These are phyloP conservation scores for Dasysyrphus tricinctus DNA, from an alignment of 2,888 invertebrate genomes.

Conservation along the genomic window DNA sequence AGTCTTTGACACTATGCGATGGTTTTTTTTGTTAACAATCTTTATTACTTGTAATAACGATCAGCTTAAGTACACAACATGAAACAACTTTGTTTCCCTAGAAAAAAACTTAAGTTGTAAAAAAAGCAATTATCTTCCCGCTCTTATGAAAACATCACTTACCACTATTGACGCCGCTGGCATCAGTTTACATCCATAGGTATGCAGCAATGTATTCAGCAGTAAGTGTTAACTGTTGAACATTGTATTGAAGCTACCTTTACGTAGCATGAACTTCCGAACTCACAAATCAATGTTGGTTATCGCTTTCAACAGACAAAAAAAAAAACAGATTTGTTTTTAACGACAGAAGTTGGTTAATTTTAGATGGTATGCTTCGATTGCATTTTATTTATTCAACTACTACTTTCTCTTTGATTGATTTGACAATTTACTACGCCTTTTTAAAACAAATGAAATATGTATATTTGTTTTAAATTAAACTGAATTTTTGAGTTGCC, in stretches of 20 bases:
- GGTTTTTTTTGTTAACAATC: slow-evolving; percentile 6
- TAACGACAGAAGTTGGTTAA: not conserved
- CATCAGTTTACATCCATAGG: too few relatives aligned
- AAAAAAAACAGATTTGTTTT: not conserved
- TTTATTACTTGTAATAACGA: not conserved
- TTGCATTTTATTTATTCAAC: not conserved
- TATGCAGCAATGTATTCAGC: not conserved
- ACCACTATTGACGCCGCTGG: not conserved
- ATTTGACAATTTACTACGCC: too few relatives aligned
- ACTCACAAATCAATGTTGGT: not conserved
- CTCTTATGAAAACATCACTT: slow-evolving; percentile 1
- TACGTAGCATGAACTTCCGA: not conserved
- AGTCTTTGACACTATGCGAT: slow-evolving; percentile 5
- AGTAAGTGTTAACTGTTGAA: slow-evolving; percentile 4
- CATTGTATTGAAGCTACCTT: not conserved
- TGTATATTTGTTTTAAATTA: too few relatives aligned
- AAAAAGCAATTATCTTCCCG: slow-evolving; percentile 16
- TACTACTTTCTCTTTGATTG: not conserved
- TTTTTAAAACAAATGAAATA: too few relatives aligned
- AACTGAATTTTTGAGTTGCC: too few relatives aligned
- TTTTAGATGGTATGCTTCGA: not conserved
- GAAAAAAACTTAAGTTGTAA: not conserved
- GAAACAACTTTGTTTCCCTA: not conserved
- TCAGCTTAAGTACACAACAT: slow-evolving; percentile 10
- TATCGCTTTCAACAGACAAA: not conserved